A percentile compares a stretch with the other conserved stretches of the same genome.
These are phyloP conservation scores for Pitangus sulphuratus DNA, from an alignment of 2,797 vertebrate species.

Conservation along the genomic window DNA sequence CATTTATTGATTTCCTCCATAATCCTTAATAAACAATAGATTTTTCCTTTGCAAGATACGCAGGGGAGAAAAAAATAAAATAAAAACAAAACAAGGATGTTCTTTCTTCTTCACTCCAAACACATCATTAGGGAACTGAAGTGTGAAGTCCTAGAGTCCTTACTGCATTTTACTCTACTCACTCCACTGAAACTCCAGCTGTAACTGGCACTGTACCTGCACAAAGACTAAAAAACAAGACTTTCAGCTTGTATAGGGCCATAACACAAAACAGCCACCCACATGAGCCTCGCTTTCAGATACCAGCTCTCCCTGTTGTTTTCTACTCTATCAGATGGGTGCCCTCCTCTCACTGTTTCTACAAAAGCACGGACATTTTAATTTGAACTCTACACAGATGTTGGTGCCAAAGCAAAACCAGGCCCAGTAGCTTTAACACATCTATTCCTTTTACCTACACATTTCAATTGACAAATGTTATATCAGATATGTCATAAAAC, in stretches of 20 bases:
- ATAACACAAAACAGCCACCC: background rate
- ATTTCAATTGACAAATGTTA: background rate
- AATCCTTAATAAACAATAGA: background rate
- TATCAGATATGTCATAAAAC: background rate
- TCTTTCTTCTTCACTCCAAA: background rate
- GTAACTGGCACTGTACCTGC: background rate
- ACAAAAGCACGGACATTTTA: background rate
- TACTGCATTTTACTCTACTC: background rate
- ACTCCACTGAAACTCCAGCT: background rate
- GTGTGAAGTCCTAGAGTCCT: background rate
- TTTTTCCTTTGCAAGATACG: background rate
- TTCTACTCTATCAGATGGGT: background rate
- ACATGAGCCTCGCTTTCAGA: background rate
- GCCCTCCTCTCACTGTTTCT: background rate
- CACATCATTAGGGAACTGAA: background rate
- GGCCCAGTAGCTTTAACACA: background rate
- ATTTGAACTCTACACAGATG: background rate
- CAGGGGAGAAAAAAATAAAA: background rate
- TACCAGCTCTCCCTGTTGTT: background rate
- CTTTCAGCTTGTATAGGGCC: background rate
- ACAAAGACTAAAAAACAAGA: background rate
- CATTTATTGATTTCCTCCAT: background rate
- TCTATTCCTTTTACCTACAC: background rate
- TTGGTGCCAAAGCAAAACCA: background rate
- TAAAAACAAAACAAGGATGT: background rate